phyloP scores from a whole-genome alignment of 2,888 invertebrate species.

The Drosophila engyochracea region DNA sequence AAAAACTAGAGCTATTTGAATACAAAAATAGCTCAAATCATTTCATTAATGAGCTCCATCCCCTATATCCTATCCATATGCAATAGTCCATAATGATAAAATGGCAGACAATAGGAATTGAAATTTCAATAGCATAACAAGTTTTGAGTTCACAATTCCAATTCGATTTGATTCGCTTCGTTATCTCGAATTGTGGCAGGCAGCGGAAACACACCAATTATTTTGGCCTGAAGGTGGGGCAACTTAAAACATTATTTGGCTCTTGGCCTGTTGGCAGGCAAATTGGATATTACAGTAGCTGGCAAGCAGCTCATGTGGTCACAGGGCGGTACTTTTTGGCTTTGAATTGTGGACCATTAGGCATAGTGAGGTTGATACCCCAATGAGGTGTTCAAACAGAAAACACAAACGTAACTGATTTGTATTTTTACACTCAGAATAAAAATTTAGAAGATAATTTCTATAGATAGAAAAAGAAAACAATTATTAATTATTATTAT shows the following conservation, averaged over 20 bases:
- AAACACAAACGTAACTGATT: conserved; percentile 6
- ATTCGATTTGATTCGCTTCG: conserved; percentile 40
- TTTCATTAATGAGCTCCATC: conserved; percentile 6
- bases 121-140: conserved; percentile 44
- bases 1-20: conserved; percentile 14
- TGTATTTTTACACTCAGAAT: not conserved
- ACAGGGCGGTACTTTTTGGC: not conserved
- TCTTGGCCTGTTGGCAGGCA: not conserved
- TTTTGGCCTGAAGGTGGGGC: conserved; percentile 7
- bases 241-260: conserved; percentile 3
- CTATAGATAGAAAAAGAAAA: not conserved
- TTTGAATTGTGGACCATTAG: not conserved
- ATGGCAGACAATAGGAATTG: conserved; percentile 25
- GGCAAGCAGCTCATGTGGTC: not conserved
- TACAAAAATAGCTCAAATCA: not conserved
- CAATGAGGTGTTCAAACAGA: not conserved
- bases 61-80: not conserved
- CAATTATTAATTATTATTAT: too few relatives aligned
- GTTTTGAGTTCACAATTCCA: conserved; percentile 37
- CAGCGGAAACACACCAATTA: conserved; percentile 23
- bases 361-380: conserved; percentile 11
- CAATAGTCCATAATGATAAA: conserved; percentile 30
- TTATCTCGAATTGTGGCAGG: conserved; percentile 13
- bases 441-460: too few relatives aligned
- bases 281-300: not conserved